A percentile compares a stretch with the other conserved stretches of the same genome.
Evolutionary conservation across 2,797 vertebrate species (phyloP).

Genomic region (Anomalospiza imberbis): DNA sequence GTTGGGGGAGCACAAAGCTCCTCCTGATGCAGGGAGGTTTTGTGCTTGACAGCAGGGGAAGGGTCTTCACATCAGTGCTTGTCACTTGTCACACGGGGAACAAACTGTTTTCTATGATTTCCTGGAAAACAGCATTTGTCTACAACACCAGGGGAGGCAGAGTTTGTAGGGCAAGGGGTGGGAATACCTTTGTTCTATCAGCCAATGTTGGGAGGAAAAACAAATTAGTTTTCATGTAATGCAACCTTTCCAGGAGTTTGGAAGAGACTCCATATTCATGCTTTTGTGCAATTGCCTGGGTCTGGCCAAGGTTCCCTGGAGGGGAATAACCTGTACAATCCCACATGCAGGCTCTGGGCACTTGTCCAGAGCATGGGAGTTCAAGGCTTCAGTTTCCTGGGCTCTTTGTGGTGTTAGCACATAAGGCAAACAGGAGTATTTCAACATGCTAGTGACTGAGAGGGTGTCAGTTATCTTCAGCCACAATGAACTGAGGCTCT

Average conservation of each 20-base stretch:
- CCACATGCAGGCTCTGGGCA: background rate
- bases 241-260: background rate
- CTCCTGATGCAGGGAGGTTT: background rate
- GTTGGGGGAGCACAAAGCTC: background rate
- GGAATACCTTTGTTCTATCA: background rate
- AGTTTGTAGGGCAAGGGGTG: background rate
- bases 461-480: background rate
- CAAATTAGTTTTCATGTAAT: background rate
- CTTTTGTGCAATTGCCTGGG: background rate
- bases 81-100: background rate
- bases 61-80: background rate
- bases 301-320: background rate
- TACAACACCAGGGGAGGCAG: background rate
- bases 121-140: background rate
- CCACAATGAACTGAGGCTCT: background rate
- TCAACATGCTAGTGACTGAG: background rate
- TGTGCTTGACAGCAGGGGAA: background rate
- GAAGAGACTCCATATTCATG: background rate
- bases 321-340: background rate
- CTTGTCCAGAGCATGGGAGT: background rate
- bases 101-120: background rate
- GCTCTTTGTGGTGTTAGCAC: background rate
- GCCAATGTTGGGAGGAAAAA: accelerated
- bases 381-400: background rate
- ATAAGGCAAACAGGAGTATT: background rate